Conservation (phyloP, 1,140 invertebrate genomes). For the Popillia japonica region DNA sequence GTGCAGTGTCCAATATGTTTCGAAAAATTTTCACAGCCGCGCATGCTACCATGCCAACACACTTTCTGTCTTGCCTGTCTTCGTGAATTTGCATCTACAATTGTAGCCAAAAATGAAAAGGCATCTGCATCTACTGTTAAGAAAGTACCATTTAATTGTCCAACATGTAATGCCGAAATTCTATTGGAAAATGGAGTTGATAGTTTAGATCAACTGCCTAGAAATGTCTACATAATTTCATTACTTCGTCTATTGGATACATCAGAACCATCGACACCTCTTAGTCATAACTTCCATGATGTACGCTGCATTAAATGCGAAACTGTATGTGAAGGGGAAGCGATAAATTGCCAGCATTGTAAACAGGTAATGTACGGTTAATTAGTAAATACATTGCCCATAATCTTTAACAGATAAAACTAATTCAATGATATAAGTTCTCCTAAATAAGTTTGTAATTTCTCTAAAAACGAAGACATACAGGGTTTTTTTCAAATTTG, state of each 20-base stretch:
- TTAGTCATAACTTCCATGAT: slow-evolving; percentile 54
- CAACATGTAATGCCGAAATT: slow-evolving; percentile 54
- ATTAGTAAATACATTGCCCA: no score
- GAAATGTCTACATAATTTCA: slow-evolving; percentile 67
- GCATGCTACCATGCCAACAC: slow-evolving; percentile 79
- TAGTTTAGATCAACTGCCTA: slow-evolving; percentile 64
- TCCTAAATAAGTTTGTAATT: no score
- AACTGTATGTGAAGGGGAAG: slow-evolving; percentile 60
- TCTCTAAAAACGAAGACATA: no score
- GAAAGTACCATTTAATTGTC: slow-evolving; percentile 49
- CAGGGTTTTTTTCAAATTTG: no score
- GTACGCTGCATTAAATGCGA: slow-evolving; percentile 60
- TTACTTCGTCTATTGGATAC: slow-evolving; percentile 61
- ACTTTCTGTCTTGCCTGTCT: slow-evolving; percentile 77
- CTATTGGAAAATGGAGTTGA: slow-evolving; percentile 57
- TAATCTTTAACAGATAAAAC: not conserved
- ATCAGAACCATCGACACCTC: slow-evolving; percentile 46
- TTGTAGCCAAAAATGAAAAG: slow-evolving; percentile 28
- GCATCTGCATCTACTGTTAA: not conserved
- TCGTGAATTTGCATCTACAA: slow-evolving; percentile 60
- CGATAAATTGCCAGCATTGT: slow-evolving; percentile 65
- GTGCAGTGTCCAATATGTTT: slow-evolving; percentile 77
- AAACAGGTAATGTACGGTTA: slow-evolving; percentile 61
- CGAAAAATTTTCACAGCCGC: slow-evolving; percentile 71
- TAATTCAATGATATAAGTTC: not conserved